Percentiles rank a stretch among this genome's conserved stretches.
Conservation (phyloP, 2,113 vertebrate genomes). For the Panurus biarmicus region DNA sequence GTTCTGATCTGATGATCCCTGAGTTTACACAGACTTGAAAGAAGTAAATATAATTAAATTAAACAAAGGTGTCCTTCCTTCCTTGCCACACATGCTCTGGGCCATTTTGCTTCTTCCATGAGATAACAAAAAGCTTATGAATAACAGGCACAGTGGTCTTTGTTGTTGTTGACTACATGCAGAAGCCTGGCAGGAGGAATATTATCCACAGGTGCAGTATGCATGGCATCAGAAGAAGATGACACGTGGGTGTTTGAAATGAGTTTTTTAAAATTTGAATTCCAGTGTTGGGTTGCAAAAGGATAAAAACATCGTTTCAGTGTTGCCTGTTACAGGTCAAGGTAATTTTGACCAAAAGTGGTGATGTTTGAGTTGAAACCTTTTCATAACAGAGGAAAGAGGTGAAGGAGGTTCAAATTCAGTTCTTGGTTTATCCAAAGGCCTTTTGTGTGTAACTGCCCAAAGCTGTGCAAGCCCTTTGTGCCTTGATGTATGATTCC, state of each 20-base stretch:
- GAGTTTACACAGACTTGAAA: constrained; percentile 65
- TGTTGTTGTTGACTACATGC: constrained; percentile 18
- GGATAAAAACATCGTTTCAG: neutral
- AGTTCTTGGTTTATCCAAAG: neutral
- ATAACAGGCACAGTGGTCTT: neutral
- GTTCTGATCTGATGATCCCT: neutral
- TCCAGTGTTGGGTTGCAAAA: neutral
- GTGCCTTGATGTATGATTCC: neutral
- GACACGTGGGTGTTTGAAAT: neutral
- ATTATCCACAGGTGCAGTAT: constrained; percentile 25
- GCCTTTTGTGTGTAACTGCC: neutral
- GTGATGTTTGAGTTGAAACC: neutral
- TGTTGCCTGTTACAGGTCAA: neutral
- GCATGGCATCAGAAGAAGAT: neutral
- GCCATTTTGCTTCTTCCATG: neutral
- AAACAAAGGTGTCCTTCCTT: constrained; percentile 29
- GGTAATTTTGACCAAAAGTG: neutral
- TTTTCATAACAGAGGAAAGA: neutral
- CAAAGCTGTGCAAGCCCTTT: neutral
- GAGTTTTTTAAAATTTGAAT: neutral
- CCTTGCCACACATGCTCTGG: neutral
- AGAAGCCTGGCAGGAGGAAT: neutral
- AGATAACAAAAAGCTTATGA: constrained; percentile 19
- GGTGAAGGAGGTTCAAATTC: neutral
- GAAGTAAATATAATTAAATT: constrained; percentile 62